Evolutionary conservation across 2,888 invertebrate species (phyloP), one percentile per base, ranked within the genome.

Genomic region (Malthinus seriepunctatus): DNA sequence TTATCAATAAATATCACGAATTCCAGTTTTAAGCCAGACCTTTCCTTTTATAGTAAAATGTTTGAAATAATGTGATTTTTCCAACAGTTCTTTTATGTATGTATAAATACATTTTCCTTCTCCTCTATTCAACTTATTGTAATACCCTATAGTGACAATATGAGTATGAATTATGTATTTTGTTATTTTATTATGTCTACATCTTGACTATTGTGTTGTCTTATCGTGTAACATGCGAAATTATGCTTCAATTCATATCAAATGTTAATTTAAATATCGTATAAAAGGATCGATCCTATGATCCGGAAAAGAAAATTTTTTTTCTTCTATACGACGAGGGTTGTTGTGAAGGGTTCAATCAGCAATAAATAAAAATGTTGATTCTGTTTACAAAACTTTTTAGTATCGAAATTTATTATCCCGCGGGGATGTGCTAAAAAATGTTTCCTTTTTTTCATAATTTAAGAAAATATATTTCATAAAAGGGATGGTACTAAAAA

Each of bases 1-100:
- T 70, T 73, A 74, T 73, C 73, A 67, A 71, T 72, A 73, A 73
- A 73, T 72, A 73, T 71, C 70, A 69, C 56, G 71, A 66, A 73
- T 72, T 71, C 73, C 71, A 63, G 59, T 65, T 44, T 10, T 39
- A 38, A 68, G 63, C 67, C 63, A 65, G 61, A 66, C 68, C 69
- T 67, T 67, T 62, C 73, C 74, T 69, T 74, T 72, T 73, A 73
- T 69, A 71, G 74, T 66, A 71, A 23, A 67, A 66, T 63, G 62
- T 65, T 67, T 46, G 47, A 44, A 55, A 47, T 23, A 11, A 39
- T 23, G 23, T 32, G 54, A 55, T 55, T 55, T 55, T 55, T 55
- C 34, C 33, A 50, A 38, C 53, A 47, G 14, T 45, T 42, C 39
- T 15, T 46, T 35, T 38, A 23, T 23, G 23, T 23, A 23, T 23